Evolutionary conservation across 2,888 invertebrate genomes (phyloP).

Genomic region (Tinea semifulvella): DNA sequence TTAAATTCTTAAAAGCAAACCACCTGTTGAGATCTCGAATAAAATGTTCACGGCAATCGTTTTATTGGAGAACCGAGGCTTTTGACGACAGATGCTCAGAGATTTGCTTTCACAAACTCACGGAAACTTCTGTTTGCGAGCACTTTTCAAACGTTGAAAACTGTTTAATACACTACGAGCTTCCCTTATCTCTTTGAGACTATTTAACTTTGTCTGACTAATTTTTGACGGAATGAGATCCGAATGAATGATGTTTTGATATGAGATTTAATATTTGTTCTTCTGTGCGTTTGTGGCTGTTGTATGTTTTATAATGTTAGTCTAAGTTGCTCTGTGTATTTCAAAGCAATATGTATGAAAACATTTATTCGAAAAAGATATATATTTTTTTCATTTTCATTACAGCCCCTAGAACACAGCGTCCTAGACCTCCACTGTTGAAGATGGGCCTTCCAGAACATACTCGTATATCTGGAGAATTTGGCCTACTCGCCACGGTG

Average conservation of each 20-base stretch:
- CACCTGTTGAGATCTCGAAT: slow-evolving; percentile 51
- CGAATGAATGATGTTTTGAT: not conserved
- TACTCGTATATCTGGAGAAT: no score
- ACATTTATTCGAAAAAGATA: no score
- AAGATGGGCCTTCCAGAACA: no score
- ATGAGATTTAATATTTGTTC: not conserved
- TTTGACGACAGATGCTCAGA: slow-evolving; percentile 43
- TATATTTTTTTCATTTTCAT: no score
- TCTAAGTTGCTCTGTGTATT: not conserved
- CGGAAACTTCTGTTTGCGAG: slow-evolving; percentile 40
- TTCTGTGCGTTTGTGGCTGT: not conserved
- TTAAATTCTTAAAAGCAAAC: slow-evolving; percentile 47
- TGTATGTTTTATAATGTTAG: not conserved
- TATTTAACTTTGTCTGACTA: slow-evolving; percentile 8
- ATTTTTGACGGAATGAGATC: not conserved
- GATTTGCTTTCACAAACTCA: slow-evolving; percentile 36
- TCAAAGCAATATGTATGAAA: not conserved
- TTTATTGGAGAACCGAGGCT: slow-evolving; percentile 48
- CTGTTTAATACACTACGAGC: slow-evolving; percentile 26
- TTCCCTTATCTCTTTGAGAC: slow-evolving; percentile 3
- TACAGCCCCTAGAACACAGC: no score
- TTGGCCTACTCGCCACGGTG: no score
- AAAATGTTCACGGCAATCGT: slow-evolving; percentile 48
- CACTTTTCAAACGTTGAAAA: slow-evolving; percentile 33
- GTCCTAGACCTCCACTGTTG: no score